Evolutionary conservation across 2,797 vertebrate genomes (phyloP).

Genomic region (Pristis pectinata): DNA sequence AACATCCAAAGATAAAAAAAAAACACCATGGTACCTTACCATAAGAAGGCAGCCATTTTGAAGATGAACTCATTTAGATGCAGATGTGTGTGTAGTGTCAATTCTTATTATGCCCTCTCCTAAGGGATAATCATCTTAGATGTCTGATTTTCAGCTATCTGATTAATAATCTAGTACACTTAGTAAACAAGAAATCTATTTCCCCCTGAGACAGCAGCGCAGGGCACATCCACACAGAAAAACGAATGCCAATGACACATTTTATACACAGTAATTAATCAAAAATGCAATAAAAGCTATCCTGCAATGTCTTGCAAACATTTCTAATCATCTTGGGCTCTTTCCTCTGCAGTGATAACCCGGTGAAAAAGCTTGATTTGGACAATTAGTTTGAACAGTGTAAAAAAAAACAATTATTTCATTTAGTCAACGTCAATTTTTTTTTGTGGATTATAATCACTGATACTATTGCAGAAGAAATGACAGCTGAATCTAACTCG

Average conservation of each 20-base stretch:
- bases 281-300: slow-evolving; percentile 20
- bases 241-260: slow-evolving; percentile 16
- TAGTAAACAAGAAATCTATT: slow-evolving; percentile 37
- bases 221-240: neutral
- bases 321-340: neutral
- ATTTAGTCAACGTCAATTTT: neutral
- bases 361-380: neutral
- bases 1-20: neutral
- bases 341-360: neutral
- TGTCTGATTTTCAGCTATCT: slow-evolving; percentile 34
- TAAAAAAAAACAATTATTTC: neutral
- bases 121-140: slow-evolving; percentile 17
- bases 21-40: neutral
- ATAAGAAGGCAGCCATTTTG: neutral
- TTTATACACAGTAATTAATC: slow-evolving; percentile 31
- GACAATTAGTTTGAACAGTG: slow-evolving; percentile 1
- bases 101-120: slow-evolving; percentile 5
- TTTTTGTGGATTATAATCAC: neutral
- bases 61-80: neutral
- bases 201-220: slow-evolving; percentile 25
- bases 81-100: neutral
- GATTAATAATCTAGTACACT: slow-evolving; percentile 33
- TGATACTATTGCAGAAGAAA: neutral
- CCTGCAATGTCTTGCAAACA: neutral
- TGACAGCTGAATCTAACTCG: neutral